Conservation (phyloP, 2,113 vertebrate genomes). For the Lipophrys pholis region DNA sequence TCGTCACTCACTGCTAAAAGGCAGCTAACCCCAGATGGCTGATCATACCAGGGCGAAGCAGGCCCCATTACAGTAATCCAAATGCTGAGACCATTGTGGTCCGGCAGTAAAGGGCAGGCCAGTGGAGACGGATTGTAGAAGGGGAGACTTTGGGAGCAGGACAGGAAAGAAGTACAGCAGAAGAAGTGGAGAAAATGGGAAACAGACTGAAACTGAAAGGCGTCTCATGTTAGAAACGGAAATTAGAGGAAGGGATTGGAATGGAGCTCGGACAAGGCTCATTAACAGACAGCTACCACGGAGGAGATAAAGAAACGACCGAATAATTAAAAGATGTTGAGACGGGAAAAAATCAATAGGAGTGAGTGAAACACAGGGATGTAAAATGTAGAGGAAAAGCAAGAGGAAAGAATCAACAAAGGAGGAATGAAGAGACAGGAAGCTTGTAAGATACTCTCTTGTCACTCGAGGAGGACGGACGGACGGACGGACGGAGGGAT, state of each 20-base stretch:
- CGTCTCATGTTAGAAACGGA: background rate
- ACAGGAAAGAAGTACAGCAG: background rate
- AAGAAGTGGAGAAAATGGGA: background rate
- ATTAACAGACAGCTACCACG: slow-evolving; percentile 7
- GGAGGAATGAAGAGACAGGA: too few species aligned
- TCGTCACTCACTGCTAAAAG: slow-evolving; percentile 52
- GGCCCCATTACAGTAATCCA: slow-evolving; percentile 69
- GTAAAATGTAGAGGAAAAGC: background rate
- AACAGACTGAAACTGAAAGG: background rate
- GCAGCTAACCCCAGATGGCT: slow-evolving; percentile 57
- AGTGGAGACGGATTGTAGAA: slow-evolving; percentile 13
- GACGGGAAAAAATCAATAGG: background rate
- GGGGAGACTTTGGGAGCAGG: background rate
- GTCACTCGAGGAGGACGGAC: too few species aligned
- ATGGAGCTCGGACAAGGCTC: slow-evolving; percentile 2
- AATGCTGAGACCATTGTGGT: slow-evolving; percentile 57
- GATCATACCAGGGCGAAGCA: slow-evolving; percentile 56
- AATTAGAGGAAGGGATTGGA: background rate
- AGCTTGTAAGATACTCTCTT: too few species aligned
- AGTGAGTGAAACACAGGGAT: background rate
- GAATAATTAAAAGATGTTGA: background rate
- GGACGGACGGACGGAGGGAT: too few species aligned
- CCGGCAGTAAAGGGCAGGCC: slow-evolving; percentile 34
- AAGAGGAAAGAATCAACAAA: background rate
- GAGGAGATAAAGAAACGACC: background rate